Evolutionary conservation across 1,140 invertebrate species (phyloP).

Genomic region (Euwallacea fornicatus): DNA sequence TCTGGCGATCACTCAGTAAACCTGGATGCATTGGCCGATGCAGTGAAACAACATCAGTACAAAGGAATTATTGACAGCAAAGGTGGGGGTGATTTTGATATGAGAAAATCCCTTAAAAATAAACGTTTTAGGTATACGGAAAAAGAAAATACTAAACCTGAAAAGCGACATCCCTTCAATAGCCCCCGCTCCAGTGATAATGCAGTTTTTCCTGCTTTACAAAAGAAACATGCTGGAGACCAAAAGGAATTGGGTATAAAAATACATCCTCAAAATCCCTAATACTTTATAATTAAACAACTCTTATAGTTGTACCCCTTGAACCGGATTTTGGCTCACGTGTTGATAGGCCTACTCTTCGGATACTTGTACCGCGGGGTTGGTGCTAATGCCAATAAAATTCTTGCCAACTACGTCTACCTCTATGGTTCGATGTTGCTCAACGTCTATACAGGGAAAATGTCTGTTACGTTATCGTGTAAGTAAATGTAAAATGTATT

Average conservation of each 20-base stretch:
- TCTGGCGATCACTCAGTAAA: slow-evolving; percentile 70
- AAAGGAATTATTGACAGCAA: background rate
- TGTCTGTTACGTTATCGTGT: slow-evolving; percentile 95
- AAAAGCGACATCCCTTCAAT: slow-evolving; percentile 11
- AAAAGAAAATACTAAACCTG: background rate
- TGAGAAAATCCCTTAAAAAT: too few species aligned
- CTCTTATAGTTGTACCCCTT: slow-evolving; percentile 65
- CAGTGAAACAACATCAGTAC: slow-evolving; percentile 31
- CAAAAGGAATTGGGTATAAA: slow-evolving; percentile 63
- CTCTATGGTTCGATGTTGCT: slow-evolving; percentile 89
- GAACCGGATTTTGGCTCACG: slow-evolving; percentile 77
- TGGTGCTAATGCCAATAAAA: slow-evolving; percentile 79
- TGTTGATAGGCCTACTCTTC: slow-evolving; percentile 83
- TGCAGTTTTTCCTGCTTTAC: slow-evolving; percentile 62
- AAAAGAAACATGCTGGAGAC: slow-evolving; percentile 65
- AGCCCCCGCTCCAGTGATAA: slow-evolving; percentile 53
- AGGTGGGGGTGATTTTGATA: too few species aligned
- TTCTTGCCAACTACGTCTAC: slow-evolving; percentile 89
- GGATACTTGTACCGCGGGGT: slow-evolving; percentile 87
- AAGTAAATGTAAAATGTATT: slow-evolving; percentile 59
- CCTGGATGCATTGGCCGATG: slow-evolving; percentile 60
- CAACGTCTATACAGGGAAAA: slow-evolving; percentile 91
- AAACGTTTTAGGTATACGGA: too few species aligned
- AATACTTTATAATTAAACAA: slow-evolving; percentile 4
- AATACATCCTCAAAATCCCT: background rate